Percentiles rank a stretch among this genome's conserved stretches.
Conservation (phyloP, 2,113 vertebrate genomes). For the Corythornis madagascariensis region DNA sequence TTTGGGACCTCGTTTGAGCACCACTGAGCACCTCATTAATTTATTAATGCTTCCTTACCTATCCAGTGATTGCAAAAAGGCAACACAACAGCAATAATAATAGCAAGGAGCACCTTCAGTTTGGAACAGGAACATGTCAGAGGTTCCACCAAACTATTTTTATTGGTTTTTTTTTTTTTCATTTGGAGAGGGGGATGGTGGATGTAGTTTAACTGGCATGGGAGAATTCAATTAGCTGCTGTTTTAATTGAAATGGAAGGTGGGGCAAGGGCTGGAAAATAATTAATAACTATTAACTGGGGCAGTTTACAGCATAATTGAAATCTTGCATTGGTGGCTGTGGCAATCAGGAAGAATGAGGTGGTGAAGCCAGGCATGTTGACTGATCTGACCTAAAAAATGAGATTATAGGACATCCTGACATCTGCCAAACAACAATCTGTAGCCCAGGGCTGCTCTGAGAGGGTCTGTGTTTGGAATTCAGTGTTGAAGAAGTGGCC, state of each 20-base stretch:
- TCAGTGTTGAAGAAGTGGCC: not conserved
- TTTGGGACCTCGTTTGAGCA: not conserved
- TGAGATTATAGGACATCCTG: not conserved
- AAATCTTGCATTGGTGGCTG: not conserved
- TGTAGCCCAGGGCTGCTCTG: not conserved
- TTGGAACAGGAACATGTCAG: not conserved
- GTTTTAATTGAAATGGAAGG: not conserved
- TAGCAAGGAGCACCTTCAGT: not conserved
- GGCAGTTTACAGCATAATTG: conserved; percentile 15
- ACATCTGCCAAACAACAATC: not conserved
- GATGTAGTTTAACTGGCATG: not conserved
- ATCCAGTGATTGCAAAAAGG: not conserved
- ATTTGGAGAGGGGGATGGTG: not conserved
- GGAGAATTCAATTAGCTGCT: not conserved
- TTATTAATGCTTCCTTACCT: not conserved
- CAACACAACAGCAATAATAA: fast-evolving
- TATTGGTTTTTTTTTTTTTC: too few species aligned
- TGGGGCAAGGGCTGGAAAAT: not conserved
- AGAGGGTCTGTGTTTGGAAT: not conserved
- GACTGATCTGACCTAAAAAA: not conserved
- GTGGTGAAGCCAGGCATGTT: not conserved
- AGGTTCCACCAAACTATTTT: not conserved
- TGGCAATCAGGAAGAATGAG: not conserved
- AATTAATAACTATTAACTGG: not conserved
- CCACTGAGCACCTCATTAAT: not conserved